These are phyloP conservation scores for Cairina moschata DNA, from an alignment of 2,113 vertebrate genomes.

Conservation along the genomic window DNA sequence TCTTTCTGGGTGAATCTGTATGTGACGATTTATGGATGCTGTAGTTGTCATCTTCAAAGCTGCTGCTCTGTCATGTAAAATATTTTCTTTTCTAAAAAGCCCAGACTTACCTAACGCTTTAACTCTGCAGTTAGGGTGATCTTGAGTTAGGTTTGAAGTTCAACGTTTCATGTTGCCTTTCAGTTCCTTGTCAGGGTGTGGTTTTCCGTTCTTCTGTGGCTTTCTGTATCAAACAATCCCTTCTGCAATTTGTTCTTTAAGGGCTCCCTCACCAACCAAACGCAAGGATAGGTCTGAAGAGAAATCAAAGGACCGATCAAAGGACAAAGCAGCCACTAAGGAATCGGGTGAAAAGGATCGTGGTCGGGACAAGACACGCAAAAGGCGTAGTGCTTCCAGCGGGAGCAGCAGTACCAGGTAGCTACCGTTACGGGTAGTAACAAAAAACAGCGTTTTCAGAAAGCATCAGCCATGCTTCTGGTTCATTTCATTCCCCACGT, in stretches of 20 bases:
- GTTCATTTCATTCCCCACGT: neutral
- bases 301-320: constrained; percentile 92
- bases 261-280: constrained; percentile 97
- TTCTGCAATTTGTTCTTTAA: constrained; percentile 51
- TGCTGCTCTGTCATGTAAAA: neutral
- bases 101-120: neutral
- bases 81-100: neutral
- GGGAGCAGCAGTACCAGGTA: constrained; percentile 93
- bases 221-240: neutral
- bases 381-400: constrained; percentile 92
- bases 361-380: constrained; percentile 90
- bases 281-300: constrained; percentile 93
- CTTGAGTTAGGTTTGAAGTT: neutral
- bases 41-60: neutral
- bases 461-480: neutral
- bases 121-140: neutral
- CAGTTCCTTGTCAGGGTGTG: neutral
- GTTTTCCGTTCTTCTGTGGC: neutral
- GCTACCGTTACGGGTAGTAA: neutral
- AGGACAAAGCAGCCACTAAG: constrained; percentile 88
- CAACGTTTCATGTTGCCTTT: neutral
- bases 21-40: neutral
- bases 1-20: neutral
- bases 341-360: constrained; percentile 91
- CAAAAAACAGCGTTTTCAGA: neutral